Evolutionary conservation across 2,113 vertebrate species (phyloP).

Genomic region (Corynorhinus townsendii): DNA sequence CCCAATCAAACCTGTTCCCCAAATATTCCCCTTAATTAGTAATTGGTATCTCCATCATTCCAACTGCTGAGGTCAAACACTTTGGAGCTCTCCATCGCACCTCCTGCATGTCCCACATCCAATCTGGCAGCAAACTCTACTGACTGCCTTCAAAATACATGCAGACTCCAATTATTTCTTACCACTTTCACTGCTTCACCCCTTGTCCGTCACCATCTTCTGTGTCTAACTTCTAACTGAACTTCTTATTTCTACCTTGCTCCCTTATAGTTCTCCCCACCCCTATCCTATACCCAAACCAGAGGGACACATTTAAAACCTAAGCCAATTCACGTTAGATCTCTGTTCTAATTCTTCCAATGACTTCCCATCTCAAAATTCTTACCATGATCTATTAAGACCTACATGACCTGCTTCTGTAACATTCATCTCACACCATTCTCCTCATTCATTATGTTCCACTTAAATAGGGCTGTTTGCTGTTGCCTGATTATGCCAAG

Average conservation of each 20-base stretch:
- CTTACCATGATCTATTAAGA: neutral
- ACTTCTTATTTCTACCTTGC: neutral
- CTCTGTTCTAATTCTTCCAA: constrained; percentile 3
- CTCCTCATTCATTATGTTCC: neutral
- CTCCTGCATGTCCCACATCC: neutral
- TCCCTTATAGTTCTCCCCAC: neutral
- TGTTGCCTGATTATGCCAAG: neutral
- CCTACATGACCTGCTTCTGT: neutral
- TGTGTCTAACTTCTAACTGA: neutral
- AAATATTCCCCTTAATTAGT: neutral
- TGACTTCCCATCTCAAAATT: neutral
- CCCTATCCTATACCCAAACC: neutral
- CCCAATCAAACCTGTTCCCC: neutral
- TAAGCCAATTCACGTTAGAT: neutral
- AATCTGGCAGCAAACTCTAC: neutral
- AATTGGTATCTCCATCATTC: neutral
- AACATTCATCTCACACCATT: neutral
- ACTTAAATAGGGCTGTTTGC: neutral
- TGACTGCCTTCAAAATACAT: neutral
- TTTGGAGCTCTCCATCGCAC: neutral
- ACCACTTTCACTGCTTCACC: neutral
- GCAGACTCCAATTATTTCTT: neutral
- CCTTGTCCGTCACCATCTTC: neutral
- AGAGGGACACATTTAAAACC: neutral
- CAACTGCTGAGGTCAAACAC: neutral